Evolutionary conservation across 2,113 vertebrate species (phyloP).

Genomic region (Sorex araneus): DNA sequence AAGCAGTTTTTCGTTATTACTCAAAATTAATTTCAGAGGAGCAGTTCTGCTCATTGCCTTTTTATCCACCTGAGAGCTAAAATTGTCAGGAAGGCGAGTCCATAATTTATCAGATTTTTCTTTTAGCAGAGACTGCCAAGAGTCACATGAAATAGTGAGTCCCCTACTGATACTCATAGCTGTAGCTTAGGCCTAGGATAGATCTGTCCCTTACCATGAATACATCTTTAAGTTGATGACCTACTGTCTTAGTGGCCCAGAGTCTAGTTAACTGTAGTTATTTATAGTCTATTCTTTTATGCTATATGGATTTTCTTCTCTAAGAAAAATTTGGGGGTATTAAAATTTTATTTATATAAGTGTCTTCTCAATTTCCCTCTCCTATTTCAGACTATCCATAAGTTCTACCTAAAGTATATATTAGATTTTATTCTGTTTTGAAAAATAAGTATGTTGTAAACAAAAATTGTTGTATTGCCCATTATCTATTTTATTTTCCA

Average conservation of each 20-base stretch:
- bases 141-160: not conserved
- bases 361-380: slow-evolving; percentile 1
- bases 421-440: too few species aligned
- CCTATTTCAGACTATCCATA: not conserved
- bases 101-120: slow-evolving; percentile 45
- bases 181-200: not conserved
- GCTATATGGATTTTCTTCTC: not conserved
- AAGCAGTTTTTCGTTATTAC: slow-evolving; percentile 61
- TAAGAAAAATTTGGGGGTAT: slow-evolving; percentile 23
- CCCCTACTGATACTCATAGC: not conserved
- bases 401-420: not conserved
- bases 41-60: slow-evolving; percentile 1
- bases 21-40: slow-evolving; percentile 70
- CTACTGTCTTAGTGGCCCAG: not conserved
- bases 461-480: not conserved
- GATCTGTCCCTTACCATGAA: not conserved
- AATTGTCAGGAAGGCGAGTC: slow-evolving; percentile 59
- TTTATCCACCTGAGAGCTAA: slow-evolving; percentile 44
- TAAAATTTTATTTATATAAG: slow-evolving; percentile 20
- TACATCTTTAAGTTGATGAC: not conserved
- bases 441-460: too few species aligned
- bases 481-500: not conserved
- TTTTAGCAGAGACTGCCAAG: not conserved
- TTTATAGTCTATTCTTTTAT: slow-evolving; percentile 25
- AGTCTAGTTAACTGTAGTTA: not conserved